These are phyloP conservation scores for Melanotaenia nigrans DNA, from an alignment of 2,797 vertebrate species.

Conservation along the genomic window DNA sequence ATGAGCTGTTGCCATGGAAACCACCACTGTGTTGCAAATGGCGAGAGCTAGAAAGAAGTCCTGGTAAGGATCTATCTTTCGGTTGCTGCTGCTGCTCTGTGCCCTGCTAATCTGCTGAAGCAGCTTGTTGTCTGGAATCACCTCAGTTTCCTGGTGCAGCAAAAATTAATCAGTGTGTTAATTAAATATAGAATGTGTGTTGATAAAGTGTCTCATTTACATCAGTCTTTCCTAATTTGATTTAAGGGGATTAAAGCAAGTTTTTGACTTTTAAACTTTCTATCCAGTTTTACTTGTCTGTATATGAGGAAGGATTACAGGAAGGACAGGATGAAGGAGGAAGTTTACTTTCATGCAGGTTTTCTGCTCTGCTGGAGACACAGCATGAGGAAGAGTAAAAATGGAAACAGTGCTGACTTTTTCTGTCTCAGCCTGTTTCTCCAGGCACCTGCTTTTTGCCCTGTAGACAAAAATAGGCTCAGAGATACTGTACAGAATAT, in stretches of 20 bases:
- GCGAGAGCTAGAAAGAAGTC: slow-evolving; percentile 95
- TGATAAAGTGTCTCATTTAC: slow-evolving; percentile 33
- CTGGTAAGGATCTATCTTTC: slow-evolving; percentile 79
- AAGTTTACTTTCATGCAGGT: slow-evolving; percentile 20
- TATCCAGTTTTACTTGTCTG: slow-evolving; percentile 11
- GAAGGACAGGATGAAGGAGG: slow-evolving; percentile 27
- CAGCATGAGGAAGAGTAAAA: slow-evolving; percentile 41
- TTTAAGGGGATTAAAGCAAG: slow-evolving; percentile 17
- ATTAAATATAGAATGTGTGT: slow-evolving; percentile 39
- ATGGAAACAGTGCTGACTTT: slow-evolving; percentile 28
- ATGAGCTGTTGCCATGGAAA: slow-evolving; percentile 90
- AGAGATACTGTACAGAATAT: slow-evolving; percentile 62
- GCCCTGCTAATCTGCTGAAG: slow-evolving; percentile 83
- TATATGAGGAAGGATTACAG: not conserved
- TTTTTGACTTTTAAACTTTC: slow-evolving; percentile 28
- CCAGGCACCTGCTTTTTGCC: slow-evolving; percentile 54
- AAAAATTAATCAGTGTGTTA: slow-evolving; percentile 59
- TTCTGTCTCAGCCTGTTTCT: slow-evolving; percentile 53
- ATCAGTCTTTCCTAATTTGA: slow-evolving; percentile 10
- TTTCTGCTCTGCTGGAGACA: slow-evolving; percentile 27
- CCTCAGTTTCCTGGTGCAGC: slow-evolving; percentile 90
- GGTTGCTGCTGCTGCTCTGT: slow-evolving; percentile 60
- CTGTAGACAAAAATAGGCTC: slow-evolving; percentile 62
- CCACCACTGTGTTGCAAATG: slow-evolving; percentile 97
- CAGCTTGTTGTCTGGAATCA: slow-evolving; percentile 90